Evolutionary conservation across 2,113 vertebrate species (phyloP).

Genomic region (Benitochromis conjunctus): DNA sequence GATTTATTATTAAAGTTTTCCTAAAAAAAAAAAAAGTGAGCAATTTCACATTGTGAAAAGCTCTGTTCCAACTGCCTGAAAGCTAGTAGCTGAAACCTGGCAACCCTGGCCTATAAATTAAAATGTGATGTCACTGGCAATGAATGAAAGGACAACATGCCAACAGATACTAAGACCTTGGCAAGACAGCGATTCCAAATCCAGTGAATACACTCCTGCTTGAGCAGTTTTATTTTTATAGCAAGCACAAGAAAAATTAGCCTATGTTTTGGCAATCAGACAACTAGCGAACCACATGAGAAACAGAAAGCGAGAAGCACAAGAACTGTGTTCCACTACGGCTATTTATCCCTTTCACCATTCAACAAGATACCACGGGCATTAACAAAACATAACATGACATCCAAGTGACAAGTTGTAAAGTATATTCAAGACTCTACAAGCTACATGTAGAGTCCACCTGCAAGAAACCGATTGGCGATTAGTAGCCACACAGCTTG

Average conservation of each 20-base stretch:
- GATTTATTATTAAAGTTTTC: too few relatives aligned
- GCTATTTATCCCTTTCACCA: neutral
- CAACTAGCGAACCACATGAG: neutral
- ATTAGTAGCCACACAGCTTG: neutral
- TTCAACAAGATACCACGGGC: neutral
- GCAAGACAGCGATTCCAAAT: neutral
- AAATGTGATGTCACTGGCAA: neutral
- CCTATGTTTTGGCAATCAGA: neutral
- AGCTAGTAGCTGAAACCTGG: neutral
- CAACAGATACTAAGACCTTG: neutral
- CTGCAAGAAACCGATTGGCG: neutral
- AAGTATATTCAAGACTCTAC: neutral
- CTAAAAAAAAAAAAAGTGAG: neutral
- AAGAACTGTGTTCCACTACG: neutral
- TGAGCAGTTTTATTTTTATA: neutral
- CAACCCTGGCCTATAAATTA: neutral
- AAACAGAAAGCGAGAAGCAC: neutral
- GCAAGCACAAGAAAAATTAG: neutral
- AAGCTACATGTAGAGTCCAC: neutral
- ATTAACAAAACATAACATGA: neutral
- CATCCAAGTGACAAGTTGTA: neutral
- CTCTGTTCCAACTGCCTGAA: neutral
- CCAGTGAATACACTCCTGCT: neutral
- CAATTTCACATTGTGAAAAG: neutral
- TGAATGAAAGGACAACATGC: neutral